Conservation (phyloP, 2,888 invertebrate species). For the Dasysyrphus tricinctus region DNA sequence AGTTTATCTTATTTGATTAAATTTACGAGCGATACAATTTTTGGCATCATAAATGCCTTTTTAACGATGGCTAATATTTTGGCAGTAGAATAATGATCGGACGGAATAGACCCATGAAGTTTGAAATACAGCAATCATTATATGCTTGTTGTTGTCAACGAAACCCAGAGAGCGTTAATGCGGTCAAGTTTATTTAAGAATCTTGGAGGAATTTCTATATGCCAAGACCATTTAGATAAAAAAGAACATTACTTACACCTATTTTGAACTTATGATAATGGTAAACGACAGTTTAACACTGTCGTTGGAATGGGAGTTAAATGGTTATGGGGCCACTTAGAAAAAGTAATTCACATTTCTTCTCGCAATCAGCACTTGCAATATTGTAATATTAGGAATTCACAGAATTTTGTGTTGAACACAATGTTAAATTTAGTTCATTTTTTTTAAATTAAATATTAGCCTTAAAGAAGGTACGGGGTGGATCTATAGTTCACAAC, state of each 20-base stretch:
- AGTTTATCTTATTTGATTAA: slow-evolving; percentile 67
- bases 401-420: no score
- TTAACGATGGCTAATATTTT: slow-evolving; percentile 54
- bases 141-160: slow-evolving; percentile 51
- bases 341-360: not conserved
- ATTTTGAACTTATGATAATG: slow-evolving; percentile 52
- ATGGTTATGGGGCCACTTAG: not conserved
- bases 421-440: no score
- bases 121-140: slow-evolving; percentile 16
- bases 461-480: no score
- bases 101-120: slow-evolving; percentile 24
- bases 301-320: not conserved
- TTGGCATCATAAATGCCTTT: slow-evolving; percentile 41
- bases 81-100: slow-evolving; percentile 52
- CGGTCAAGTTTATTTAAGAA: slow-evolving; percentile 48
- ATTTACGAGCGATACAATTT: slow-evolving; percentile 58
- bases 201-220: slow-evolving; percentile 21
- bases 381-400: no score
- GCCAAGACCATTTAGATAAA: slow-evolving; percentile 59
- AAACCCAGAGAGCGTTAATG: slow-evolving; percentile 55
- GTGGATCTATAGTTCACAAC: no score
- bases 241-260: slow-evolving; percentile 39
- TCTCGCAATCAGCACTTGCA: not conserved
- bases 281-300: not conserved
- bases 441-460: no score